Evolutionary conservation across 2,113 vertebrate species (phyloP).

Genomic region (Zapornia atra): DNA sequence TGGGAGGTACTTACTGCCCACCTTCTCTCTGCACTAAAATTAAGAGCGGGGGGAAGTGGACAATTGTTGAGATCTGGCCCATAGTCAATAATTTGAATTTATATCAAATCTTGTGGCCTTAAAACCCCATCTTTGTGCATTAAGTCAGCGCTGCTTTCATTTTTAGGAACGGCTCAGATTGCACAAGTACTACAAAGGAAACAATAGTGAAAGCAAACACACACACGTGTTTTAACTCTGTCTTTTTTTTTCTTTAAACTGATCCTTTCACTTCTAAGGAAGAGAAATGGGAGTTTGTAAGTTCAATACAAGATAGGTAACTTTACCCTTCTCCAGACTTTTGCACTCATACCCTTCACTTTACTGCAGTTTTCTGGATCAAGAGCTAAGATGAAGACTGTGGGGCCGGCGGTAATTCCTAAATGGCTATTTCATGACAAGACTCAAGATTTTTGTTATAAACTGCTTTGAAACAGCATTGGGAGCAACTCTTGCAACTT

Average conservation of each 20-base stretch:
- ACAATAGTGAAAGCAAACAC: not conserved
- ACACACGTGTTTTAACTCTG: not conserved
- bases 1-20: not conserved
- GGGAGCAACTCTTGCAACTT: not conserved
- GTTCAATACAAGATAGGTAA: not conserved
- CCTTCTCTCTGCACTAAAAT: not conserved
- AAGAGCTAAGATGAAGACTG: not conserved
- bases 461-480: not conserved
- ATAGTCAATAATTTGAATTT: not conserved
- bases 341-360: not conserved
- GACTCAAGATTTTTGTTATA: not conserved
- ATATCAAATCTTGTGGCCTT: not conserved
- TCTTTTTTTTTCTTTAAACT: not conserved
- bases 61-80: not conserved
- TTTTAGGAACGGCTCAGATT: conserved; percentile 49
- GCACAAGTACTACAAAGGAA: conserved; percentile 24
- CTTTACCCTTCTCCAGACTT: not conserved
- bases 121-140: not conserved
- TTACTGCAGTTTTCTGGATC: not conserved
- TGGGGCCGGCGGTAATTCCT: not conserved
- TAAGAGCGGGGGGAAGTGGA: not conserved
- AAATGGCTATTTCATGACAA: not conserved
- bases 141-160: conserved; percentile 24
- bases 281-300: not conserved
- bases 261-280: not conserved